These are phyloP conservation scores for Andrena minutula DNA, from an alignment of 2,888 invertebrate species.

Conservation along the genomic window DNA sequence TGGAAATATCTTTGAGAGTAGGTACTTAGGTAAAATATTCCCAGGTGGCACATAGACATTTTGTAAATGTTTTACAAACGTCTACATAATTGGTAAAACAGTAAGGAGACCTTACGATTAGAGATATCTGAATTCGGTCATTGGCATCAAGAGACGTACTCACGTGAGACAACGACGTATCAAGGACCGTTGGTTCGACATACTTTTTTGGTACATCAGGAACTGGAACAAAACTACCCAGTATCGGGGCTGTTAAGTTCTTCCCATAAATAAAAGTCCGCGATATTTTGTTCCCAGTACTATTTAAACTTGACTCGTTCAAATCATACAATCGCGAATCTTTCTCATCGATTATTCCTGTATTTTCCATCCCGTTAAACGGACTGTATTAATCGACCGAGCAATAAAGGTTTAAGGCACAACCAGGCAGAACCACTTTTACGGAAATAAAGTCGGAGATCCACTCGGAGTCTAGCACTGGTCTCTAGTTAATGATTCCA, in stretches of 20 bases:
- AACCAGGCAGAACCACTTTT: slow-evolving; percentile 31
- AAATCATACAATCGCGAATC: background rate
- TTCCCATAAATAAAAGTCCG: slow-evolving; percentile 19
- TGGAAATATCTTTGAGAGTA: slow-evolving; percentile 74
- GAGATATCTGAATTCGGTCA: too few relatives aligned
- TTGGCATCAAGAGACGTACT: slow-evolving; percentile 72
- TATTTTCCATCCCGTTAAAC: slow-evolving; percentile 25
- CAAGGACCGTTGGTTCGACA: slow-evolving; percentile 86
- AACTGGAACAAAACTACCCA: slow-evolving; percentile 87
- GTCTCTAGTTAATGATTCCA: slow-evolving; percentile 42
- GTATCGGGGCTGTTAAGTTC: slow-evolving; percentile 85
- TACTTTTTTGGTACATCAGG: slow-evolving; percentile 52
- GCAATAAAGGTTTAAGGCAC: slow-evolving; percentile 1
- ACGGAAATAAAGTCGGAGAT: slow-evolving; percentile 26
- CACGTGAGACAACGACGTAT: slow-evolving; percentile 88
- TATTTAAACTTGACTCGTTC: background rate
- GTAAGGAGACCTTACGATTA: too few relatives aligned
- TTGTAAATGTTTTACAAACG: too few relatives aligned
- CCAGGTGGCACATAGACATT: too few relatives aligned
- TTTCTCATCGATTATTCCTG: background rate
- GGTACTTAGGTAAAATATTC: too few relatives aligned
- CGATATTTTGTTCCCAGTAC: slow-evolving; percentile 2
- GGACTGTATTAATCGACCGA: background rate
- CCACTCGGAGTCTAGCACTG: slow-evolving; percentile 37
- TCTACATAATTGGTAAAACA: too few relatives aligned